Conservation (phyloP, 1,140 invertebrate genomes). For the Aplysia californica region DNA sequence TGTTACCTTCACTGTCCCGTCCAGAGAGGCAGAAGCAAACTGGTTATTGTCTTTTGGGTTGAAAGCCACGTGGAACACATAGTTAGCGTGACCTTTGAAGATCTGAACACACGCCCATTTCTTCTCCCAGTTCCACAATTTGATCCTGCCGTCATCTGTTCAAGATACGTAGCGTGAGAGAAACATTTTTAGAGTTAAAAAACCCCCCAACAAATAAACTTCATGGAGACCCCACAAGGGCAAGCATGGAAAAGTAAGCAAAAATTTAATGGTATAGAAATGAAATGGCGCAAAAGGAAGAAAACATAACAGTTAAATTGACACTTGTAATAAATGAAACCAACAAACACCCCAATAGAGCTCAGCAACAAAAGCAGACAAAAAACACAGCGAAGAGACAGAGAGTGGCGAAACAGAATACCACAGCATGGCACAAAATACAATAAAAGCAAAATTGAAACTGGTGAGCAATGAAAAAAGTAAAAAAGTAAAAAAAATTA, state of each 20-base stretch:
- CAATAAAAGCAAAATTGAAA: background rate
- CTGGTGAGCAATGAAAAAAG: background rate
- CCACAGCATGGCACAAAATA: background rate
- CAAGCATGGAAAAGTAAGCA: background rate
- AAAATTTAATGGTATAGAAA: background rate
- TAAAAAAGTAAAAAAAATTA: too few species aligned
- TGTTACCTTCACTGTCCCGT: conserved; percentile 94
- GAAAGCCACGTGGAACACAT: conserved; percentile 99
- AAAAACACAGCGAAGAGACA: too few species aligned
- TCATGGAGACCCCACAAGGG: background rate
- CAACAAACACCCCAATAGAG: too few species aligned
- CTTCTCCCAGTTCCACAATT: conserved; percentile 99
- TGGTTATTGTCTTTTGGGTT: conserved; percentile 99
- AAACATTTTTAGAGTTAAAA: background rate
- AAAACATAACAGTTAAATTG: background rate
- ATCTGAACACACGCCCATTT: conserved; percentile 97
- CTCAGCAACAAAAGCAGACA: too few species aligned
- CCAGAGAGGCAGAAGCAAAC: conserved; percentile 97
- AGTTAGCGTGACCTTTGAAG: conserved; percentile 90
- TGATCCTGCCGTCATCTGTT: conserved; percentile 98
- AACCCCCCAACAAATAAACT: background rate
- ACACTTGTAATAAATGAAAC: background rate
- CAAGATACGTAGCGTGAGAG: background rate
- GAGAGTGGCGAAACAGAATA: too few species aligned
- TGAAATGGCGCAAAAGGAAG: background rate